Evolutionary conservation across 2,113 vertebrate species (phyloP).

Genomic region (Pachyramphus minor): DNA sequence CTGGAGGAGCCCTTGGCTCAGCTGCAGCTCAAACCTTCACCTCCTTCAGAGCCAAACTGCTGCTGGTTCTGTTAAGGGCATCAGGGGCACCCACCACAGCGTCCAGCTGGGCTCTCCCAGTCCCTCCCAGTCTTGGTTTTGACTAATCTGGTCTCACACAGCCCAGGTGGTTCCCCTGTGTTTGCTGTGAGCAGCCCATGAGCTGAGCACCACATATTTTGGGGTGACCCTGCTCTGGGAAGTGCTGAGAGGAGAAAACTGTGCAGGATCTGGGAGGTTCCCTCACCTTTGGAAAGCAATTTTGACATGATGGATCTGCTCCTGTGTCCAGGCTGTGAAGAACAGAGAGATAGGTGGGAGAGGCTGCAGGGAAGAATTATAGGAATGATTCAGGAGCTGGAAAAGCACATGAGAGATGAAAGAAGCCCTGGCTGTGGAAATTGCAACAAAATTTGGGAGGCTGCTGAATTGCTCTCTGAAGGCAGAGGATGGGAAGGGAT

Average conservation of each 20-base stretch:
- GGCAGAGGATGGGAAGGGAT: neutral
- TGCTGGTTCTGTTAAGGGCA: neutral
- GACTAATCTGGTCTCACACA: neutral
- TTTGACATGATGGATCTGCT: neutral
- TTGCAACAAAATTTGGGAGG: neutral
- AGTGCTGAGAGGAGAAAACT: neutral
- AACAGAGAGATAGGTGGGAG: neutral
- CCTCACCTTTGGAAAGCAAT: neutral
- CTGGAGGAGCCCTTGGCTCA: neutral
- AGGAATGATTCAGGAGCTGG: neutral
- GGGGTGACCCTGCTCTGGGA: neutral
- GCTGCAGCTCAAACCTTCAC: neutral
- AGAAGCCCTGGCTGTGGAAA: neutral
- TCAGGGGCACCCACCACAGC: rapidly evolving
- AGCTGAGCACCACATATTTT: neutral
- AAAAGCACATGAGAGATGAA: neutral
- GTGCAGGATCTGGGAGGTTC: rapidly evolving
- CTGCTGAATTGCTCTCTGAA: neutral
- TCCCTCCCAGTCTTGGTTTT: neutral
- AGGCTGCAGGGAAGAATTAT: neutral
- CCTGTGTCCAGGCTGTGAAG: neutral
- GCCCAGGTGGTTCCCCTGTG: neutral
- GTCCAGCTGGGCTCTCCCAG: neutral
- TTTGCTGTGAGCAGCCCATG: neutral
- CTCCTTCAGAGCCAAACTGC: no score